Conservation (phyloP, 2,888 invertebrate species). For the Drosophila bunnanda region DNA sequence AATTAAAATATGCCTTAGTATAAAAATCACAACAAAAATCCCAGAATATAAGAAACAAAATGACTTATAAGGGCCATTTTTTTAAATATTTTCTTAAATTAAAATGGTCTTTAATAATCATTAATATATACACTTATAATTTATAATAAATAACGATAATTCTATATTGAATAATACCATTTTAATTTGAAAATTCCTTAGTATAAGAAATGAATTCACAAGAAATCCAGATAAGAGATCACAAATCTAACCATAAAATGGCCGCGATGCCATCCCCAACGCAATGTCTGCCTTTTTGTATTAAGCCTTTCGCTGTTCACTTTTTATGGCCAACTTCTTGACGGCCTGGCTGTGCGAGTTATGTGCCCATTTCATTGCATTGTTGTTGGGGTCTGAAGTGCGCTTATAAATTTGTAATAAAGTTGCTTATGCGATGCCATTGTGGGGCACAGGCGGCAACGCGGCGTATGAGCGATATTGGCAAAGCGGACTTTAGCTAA, state of each 20-base stretch:
- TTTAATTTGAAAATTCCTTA: neutral
- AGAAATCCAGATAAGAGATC: neutral
- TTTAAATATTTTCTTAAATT: too few relatives aligned
- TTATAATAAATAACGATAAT: too few relatives aligned
- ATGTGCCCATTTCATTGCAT: conserved; percentile 70
- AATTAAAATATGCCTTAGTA: neutral
- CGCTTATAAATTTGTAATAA: conserved; percentile 78
- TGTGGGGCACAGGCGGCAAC: conserved; percentile 28
- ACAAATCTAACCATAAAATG: neutral
- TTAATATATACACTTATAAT: too few relatives aligned
- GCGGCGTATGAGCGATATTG: conserved; percentile 64
- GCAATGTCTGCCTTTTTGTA: conserved; percentile 37
- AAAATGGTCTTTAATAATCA: too few relatives aligned
- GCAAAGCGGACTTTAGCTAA: conserved; percentile 46
- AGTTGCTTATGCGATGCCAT: conserved; percentile 46
- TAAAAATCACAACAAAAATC: too few relatives aligned
- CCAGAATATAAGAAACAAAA: too few relatives aligned
- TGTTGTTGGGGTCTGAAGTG: conserved; percentile 63
- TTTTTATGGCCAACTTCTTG: conserved; percentile 72
- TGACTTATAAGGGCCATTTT: too few relatives aligned
- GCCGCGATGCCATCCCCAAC: neutral
- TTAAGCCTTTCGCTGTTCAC: conserved; percentile 42
- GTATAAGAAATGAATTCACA: neutral
- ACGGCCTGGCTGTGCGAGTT: conserved; percentile 57
- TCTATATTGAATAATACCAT: neutral